phyloP scores from a whole-genome alignment of 2,113 vertebrate genomes.

The Fregetta grallaria region DNA sequence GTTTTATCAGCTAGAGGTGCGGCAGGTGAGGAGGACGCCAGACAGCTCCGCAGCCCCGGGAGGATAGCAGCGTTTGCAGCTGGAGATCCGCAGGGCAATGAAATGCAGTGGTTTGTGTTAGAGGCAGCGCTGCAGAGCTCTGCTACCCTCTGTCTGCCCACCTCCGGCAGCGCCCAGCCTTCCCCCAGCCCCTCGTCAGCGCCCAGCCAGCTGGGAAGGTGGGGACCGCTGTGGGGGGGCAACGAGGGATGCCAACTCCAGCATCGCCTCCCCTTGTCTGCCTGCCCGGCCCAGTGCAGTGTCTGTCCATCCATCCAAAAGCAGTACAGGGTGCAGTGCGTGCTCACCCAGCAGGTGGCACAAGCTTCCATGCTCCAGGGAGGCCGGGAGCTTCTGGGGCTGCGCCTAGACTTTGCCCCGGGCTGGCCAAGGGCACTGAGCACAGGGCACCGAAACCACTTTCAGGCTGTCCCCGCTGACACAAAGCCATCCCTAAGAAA shows the following conservation, averaged over 20 bases:
- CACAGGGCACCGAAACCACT: background rate
- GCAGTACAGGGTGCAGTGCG: accelerated
- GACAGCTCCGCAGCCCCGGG: accelerated
- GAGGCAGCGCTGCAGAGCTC: background rate
- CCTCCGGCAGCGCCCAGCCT: accelerated
- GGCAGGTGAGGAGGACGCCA: background rate
- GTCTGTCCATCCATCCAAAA: accelerated
- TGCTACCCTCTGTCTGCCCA: background rate
- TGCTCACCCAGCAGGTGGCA: background rate
- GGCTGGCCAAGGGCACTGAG: background rate
- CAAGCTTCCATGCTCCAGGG: accelerated
- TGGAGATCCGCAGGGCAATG: accelerated
- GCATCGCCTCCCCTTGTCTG: background rate
- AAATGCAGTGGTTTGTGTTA: background rate
- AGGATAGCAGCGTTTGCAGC: background rate
- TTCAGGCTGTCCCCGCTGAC: background rate
- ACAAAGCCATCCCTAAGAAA: background rate
- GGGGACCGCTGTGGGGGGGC: background rate
- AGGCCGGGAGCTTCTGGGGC: background rate
- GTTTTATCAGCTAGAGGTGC: background rate
- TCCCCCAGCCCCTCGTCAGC: too few relatives aligned
- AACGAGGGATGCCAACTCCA: background rate
- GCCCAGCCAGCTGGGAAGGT: accelerated
- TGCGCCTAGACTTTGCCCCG: background rate
- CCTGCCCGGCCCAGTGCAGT: background rate